Percentiles rank a stretch among this genome's conserved stretches.
These are phyloP conservation scores for Merluccius polli DNA, from an alignment of 2,797 vertebrate genomes.

Conservation along the genomic window DNA sequence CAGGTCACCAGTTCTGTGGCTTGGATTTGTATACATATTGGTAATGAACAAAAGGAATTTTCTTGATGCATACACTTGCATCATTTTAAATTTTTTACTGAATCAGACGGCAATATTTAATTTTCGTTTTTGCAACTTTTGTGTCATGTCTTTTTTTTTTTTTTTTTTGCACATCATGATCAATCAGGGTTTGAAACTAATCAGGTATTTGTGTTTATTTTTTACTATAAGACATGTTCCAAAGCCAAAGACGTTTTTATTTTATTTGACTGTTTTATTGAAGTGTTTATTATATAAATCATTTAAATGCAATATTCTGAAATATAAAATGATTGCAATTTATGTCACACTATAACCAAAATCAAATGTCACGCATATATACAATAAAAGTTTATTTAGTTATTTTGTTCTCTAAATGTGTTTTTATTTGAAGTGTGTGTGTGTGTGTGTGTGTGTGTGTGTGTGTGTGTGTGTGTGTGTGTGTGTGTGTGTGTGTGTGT, in stretches of 20 bases:
- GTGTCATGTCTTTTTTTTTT: background rate
- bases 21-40: background rate
- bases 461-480: background rate
- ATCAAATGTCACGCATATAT: background rate
- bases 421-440: background rate
- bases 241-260: background rate
- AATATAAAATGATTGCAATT: background rate
- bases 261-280: background rate
- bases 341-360: background rate
- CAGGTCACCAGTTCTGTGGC: background rate
- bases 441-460: background rate
- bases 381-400: slow-evolving; percentile 3
- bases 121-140: background rate
- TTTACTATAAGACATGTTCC: background rate
- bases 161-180: background rate
- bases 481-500: background rate
- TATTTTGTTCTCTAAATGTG: background rate
- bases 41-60: background rate
- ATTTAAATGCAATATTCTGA: background rate
- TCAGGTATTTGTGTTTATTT: background rate
- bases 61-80: background rate
- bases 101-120: background rate
- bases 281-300: slow-evolving; percentile 1
- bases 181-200: background rate
- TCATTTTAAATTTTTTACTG: background rate